Evolutionary conservation across 1,140 invertebrate species (phyloP).

Genomic region (Pinna nobilis): DNA sequence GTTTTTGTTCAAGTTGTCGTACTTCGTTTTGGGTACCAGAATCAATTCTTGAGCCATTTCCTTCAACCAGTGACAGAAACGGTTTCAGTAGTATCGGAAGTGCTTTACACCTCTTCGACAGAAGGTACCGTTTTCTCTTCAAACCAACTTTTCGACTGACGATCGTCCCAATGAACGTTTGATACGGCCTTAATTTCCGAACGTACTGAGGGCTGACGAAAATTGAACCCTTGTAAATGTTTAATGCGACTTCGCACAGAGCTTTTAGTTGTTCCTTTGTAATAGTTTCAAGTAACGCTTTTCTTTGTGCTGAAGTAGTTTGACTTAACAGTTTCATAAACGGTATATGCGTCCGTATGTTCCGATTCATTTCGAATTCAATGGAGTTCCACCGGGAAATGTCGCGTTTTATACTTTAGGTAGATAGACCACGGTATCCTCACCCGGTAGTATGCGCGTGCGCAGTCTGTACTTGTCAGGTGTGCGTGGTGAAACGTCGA

Average conservation of each 20-base stretch:
- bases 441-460: conserved; percentile 28
- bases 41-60: conserved; percentile 27
- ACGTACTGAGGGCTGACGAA: background rate
- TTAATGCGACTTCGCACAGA: conserved; percentile 28
- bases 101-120: background rate
- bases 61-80: background rate
- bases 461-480: conserved; percentile 23
- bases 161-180: conserved; percentile 10
- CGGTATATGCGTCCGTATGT: conserved; percentile 1
- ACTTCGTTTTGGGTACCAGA: conserved; percentile 31
- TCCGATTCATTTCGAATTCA: conserved; percentile 14
- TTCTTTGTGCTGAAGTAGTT: conserved; percentile 7
- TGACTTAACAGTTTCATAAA: conserved; percentile 21
- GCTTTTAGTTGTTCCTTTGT: conserved; percentile 15
- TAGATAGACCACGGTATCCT: conserved; percentile 27
- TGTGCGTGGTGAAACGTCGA: conserved; percentile 12
- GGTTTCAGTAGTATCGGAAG: conserved; percentile 29
- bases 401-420: conserved; percentile 1
- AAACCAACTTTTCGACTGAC: background rate
- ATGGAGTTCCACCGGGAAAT: background rate
- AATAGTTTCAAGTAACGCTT: background rate
- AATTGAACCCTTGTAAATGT: conserved; percentile 7
- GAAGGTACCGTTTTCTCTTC: background rate
- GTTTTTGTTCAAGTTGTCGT: conserved; percentile 12
- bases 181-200: background rate